Percentiles rank a stretch among this genome's conserved stretches.
These are phyloP conservation scores for Gopherus evgoodei DNA, from an alignment of 2,113 vertebrate genomes.

Conservation along the genomic window DNA sequence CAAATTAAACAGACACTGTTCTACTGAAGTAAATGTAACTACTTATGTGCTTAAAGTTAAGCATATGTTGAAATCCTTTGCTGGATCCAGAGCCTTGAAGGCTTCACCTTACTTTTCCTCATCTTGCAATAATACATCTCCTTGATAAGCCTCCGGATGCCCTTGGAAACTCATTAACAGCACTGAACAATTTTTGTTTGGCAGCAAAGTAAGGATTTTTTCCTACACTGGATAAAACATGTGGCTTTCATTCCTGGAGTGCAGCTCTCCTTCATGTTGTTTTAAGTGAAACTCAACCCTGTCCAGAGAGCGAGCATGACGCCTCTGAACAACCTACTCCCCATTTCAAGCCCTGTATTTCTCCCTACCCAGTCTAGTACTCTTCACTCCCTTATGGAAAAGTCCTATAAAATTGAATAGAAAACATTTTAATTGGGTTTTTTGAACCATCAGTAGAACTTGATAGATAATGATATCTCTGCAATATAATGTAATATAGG, in stretches of 20 bases:
- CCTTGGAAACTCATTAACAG: neutral
- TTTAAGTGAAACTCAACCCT: no score
- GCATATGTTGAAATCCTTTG: neutral
- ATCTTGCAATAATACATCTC: neutral
- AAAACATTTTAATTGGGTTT: no score
- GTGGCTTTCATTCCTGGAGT: neutral
- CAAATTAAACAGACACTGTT: neutral
- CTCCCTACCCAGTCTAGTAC: no score
- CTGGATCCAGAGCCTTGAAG: neutral
- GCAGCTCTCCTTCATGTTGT: no score
- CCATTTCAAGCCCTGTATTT: no score
- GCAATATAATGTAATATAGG: neutral
- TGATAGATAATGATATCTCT: neutral
- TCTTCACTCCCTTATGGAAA: no score
- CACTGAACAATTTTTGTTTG: neutral
- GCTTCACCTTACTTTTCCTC: neutral
- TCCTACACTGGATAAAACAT: neutral
- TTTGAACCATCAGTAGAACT: no score
- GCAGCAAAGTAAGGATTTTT: neutral
- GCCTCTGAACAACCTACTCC: no score
- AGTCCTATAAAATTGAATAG: no score
- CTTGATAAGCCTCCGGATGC: neutral
- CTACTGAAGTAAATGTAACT: neutral
- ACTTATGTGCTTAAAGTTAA: neutral
- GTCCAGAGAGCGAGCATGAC: no score